Conservation (phyloP, 2,888 invertebrate species). For the Eupithecia centaureata region DNA sequence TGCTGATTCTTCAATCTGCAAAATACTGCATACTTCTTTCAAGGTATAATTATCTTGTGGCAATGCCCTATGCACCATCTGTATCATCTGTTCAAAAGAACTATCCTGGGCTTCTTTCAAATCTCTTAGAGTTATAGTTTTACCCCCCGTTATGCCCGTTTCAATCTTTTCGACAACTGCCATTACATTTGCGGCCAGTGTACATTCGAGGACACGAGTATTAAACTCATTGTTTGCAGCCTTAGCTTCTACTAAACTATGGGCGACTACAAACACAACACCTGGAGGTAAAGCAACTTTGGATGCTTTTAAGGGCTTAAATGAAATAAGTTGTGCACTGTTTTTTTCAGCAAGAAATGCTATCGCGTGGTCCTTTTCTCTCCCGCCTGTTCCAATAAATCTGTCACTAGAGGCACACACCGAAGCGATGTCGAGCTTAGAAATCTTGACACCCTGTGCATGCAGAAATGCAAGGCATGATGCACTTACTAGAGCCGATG, state of each 20-base stretch:
- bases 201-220: slow-evolving; percentile 96
- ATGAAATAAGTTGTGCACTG: slow-evolving; percentile 96
- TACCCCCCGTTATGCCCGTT: slow-evolving; percentile 88
- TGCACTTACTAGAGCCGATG: slow-evolving; percentile 98
- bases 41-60: slow-evolving; percentile 87
- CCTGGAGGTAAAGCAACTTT: slow-evolving; percentile 92
- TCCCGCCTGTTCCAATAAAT: slow-evolving; percentile 98
- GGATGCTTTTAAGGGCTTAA: slow-evolving; percentile 91
- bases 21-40: slow-evolving; percentile 85
- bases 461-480: slow-evolving; percentile 91
- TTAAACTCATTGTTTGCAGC: slow-evolving; percentile 97
- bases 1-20: slow-evolving; percentile 84
- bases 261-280: slow-evolving; percentile 96
- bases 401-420: slow-evolving; percentile 95
- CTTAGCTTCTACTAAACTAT: slow-evolving; percentile 94
- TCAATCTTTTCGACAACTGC: slow-evolving; percentile 57
- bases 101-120: slow-evolving; percentile 87
- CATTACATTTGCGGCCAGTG: slow-evolving; percentile 92
- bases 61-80: slow-evolving; percentile 86
- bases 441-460: slow-evolving; percentile 71
- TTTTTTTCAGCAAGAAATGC: slow-evolving; percentile 94
- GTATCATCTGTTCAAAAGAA: slow-evolving; percentile 87
- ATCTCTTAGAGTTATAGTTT: slow-evolving; percentile 87
- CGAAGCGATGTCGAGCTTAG: slow-evolving; percentile 89
- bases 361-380: slow-evolving; percentile 99